Percentiles rank a stretch among this genome's conserved stretches.
Evolutionary conservation across 2,113 vertebrate species (phyloP).

Genomic region (Erinaceus europaeus): DNA sequence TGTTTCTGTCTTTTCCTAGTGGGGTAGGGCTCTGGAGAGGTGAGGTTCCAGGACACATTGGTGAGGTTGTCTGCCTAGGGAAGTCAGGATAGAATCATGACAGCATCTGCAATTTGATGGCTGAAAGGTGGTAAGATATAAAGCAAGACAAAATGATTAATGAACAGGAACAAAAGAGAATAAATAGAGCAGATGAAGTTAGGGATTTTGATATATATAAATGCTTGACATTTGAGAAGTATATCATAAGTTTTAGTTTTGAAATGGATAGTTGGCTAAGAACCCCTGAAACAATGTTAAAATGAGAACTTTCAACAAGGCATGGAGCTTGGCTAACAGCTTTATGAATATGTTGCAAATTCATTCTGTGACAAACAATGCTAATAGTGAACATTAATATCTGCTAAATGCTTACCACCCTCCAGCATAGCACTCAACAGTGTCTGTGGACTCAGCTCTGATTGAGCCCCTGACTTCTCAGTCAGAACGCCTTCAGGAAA

Average conservation of each 20-base stretch:
- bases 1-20: too few relatives aligned
- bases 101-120: too few relatives aligned
- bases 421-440: rapidly evolving
- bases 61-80: too few relatives aligned
- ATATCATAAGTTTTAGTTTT: neutral
- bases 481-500: neutral
- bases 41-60: too few relatives aligned
- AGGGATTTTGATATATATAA: neutral
- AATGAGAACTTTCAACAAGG: neutral
- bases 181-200: neutral
- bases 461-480: neutral
- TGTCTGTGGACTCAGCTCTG: neutral
- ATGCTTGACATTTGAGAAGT: neutral
- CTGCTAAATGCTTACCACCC: neutral
- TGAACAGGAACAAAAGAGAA: too few relatives aligned
- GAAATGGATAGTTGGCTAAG: neutral
- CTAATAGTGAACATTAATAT: neutral
- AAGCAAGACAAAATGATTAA: too few relatives aligned
- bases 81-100: too few relatives aligned
- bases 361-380: neutral
- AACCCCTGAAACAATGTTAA: neutral
- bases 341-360: neutral
- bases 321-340: neutral
- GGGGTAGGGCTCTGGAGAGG: too few relatives aligned
- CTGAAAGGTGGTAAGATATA: too few relatives aligned